These are phyloP conservation scores for Eulacestoma nigropectus DNA, from an alignment of 2,113 vertebrate genomes.

Conservation along the genomic window DNA sequence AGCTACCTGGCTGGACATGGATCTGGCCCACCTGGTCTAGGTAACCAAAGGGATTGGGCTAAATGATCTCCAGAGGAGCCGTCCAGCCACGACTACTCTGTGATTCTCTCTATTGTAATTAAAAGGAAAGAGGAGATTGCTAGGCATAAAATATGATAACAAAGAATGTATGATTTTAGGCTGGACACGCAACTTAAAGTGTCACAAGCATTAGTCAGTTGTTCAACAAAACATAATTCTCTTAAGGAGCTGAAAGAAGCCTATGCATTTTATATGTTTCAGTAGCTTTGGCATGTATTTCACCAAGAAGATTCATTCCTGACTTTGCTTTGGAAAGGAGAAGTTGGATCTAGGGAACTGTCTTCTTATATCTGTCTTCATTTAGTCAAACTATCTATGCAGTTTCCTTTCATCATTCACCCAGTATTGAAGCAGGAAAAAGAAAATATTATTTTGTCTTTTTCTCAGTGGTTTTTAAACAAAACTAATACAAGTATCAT, in stretches of 20 bases:
- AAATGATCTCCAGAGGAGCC: neutral
- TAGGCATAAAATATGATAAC: neutral
- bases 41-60: neutral
- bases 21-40: neutral
- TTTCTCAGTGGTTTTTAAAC: constrained; percentile 16
- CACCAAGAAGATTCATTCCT: neutral
- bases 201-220: neutral
- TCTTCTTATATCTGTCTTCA: neutral
- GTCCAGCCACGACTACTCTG: neutral
- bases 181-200: neutral
- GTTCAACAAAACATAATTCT: neutral
- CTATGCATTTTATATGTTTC: neutral
- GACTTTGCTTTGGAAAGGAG: constrained; percentile 19
- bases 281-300: neutral
- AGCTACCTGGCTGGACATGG: neutral
- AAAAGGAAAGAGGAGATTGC: neutral
- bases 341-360: neutral
- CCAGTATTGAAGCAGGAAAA: neutral
- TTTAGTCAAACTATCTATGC: neutral
- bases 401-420: neutral
- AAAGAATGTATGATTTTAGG: neutral
- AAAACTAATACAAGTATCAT: constrained; percentile 23
- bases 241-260: neutral
- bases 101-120: neutral
- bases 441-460: neutral